Conservation (phyloP, 1,140 invertebrate genomes). For the Drosophila kepulauana region DNA sequence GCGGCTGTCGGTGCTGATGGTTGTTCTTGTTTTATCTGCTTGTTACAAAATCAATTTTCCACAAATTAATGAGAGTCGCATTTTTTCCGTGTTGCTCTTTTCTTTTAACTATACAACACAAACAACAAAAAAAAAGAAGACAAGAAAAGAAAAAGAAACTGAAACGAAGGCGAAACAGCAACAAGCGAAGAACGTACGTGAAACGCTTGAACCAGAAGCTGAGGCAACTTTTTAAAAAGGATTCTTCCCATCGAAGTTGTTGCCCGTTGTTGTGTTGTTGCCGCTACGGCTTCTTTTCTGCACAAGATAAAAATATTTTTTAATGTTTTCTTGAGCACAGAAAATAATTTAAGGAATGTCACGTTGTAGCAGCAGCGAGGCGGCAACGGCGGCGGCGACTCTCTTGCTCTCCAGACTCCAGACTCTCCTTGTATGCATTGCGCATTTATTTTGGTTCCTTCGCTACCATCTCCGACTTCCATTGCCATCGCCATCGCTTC, state of each 20-base stretch:
- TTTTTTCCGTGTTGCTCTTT: conserved; percentile 54
- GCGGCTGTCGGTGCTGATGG: conserved; percentile 16
- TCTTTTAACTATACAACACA: conserved; percentile 5
- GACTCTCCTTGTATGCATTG: conserved; percentile 52
- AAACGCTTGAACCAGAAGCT: conserved; percentile 3
- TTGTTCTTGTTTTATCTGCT: conserved; percentile 49
- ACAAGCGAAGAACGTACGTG: conserved; percentile 7
- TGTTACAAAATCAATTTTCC: conserved; percentile 67
- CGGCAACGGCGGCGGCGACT: conserved; percentile 6
- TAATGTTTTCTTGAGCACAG: conserved; percentile 81
- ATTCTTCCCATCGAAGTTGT: conserved; percentile 68
- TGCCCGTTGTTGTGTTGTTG: conserved; percentile 23
- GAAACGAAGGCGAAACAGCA: not conserved
- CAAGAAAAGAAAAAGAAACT: conserved; percentile 7
- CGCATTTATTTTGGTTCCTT: conserved; percentile 76
- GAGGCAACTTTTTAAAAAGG: conserved; percentile 64
- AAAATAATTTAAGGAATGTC: conserved; percentile 82
- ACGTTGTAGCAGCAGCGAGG: conserved; percentile 55
- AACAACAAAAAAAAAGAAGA: not conserved
- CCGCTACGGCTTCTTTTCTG: conserved; percentile 36
- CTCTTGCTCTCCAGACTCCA: conserved; percentile 35
- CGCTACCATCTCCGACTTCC: conserved; percentile 18
- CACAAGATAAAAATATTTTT: conserved; percentile 81
- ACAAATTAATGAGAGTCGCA: conserved; percentile 67
- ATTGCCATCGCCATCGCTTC: not conserved